Percentiles rank a stretch among this genome's conserved stretches.
These are phyloP conservation scores for Penaeus monodon DNA, from an alignment of 2,888 invertebrate species.

Conservation along the genomic window DNA sequence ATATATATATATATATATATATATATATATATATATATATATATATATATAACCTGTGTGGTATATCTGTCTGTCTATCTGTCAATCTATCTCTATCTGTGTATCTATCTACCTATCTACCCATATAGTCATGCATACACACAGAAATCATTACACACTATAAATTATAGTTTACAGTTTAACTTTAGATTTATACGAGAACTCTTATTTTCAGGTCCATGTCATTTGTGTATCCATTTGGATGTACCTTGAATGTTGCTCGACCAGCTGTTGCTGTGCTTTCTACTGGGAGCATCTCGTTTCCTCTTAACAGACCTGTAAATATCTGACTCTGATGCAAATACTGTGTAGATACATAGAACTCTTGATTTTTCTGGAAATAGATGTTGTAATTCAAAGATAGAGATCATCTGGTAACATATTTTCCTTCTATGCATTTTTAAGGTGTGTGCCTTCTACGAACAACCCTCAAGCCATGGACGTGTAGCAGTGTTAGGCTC, in stretches of 20 bases:
- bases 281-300: slow-evolving; percentile 92
- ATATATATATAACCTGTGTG: no score
- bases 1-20: no score
- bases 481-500: slow-evolving; percentile 92
- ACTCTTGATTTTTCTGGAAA: no score
- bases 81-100: no score
- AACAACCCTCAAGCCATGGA: slow-evolving; percentile 73
- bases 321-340: slow-evolving; percentile 69
- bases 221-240: slow-evolving; percentile 93
- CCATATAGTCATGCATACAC: no score
- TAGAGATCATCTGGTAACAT: no score
- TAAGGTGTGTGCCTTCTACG: slow-evolving; percentile 65
- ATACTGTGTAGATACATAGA: no score
- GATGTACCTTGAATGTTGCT: slow-evolving; percentile 92
- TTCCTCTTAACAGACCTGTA: slow-evolving; percentile 92
- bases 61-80: no score
- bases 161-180: background rate
- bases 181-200: background rate
- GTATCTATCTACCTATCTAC: no score
- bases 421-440: background rate
- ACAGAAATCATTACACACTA: no score
- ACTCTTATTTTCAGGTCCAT: slow-evolving; percentile 71
- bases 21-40: no score
- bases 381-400: no score
- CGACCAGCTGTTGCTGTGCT: slow-evolving; percentile 89